Conservation (phyloP, 2,113 vertebrate species). For the Orthonyx spaldingii region DNA sequence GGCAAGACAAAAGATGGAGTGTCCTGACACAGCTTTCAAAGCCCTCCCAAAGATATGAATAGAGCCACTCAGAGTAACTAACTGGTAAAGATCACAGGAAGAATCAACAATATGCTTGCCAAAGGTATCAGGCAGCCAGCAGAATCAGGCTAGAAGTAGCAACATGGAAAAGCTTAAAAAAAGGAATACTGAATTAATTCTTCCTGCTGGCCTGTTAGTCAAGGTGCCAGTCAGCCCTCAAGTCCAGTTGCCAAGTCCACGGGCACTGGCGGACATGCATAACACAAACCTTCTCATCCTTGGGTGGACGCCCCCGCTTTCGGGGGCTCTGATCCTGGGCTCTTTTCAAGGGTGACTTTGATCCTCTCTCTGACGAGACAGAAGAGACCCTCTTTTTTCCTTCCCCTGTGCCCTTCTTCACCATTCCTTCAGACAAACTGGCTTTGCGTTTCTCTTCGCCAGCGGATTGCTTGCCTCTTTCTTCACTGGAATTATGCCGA, state of each 20-base stretch:
- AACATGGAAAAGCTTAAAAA: neutral
- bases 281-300: constrained; percentile 91
- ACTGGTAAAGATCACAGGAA: neutral
- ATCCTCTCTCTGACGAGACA: constrained; percentile 74
- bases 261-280: constrained; percentile 37
- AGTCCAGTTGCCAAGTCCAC: constrained; percentile 46
- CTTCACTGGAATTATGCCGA: constrained; percentile 80
- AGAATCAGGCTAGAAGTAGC: neutral
- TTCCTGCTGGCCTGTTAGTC: neutral
- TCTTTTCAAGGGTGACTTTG: constrained; percentile 77
- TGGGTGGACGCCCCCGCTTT: constrained; percentile 87
- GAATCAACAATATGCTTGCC: neutral
- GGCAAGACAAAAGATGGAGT: neutral
- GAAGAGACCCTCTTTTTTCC: constrained; percentile 77
- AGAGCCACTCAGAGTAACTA: neutral
- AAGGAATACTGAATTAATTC: neutral
- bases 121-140: neutral
- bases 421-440: constrained; percentile 73
- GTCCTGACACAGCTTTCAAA: neutral
- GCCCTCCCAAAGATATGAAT: neutral
- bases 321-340: constrained; percentile 88
- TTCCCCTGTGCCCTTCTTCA: constrained; percentile 76
- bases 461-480: constrained; percentile 80
- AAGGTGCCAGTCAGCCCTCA: constrained; percentile 16
- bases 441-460: constrained; percentile 84